Evolutionary conservation across 2,113 vertebrate species (phyloP), one percentile per base, ranked within the genome.

Genomic region (Hippocampus comes): DNA sequence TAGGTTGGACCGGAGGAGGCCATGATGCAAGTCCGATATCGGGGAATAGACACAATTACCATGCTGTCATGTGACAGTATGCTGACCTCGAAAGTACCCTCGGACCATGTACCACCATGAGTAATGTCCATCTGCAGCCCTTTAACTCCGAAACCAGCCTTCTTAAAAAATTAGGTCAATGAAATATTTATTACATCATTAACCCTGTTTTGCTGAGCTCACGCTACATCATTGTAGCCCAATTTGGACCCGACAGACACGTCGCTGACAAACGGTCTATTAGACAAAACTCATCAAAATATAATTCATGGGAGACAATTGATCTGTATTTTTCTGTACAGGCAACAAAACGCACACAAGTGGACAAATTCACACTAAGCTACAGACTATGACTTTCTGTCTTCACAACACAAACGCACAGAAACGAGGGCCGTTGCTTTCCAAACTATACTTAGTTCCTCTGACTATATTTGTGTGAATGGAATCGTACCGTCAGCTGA

Each of bases 361-460:
- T 38, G 34, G n/a, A 2, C 21, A 9, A 73, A 73, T 48, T 65
- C 69, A 49, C 21, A 70, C 20, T 55, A 1, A 8, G 70, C 88
- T 87, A 71, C 55, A 72, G 84, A 84, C 88, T 85, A 85, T 72
- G 70, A 68, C 76, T 87, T 87, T 89, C 78, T 73, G 25, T 60
- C 70, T 75, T 51, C 38, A 38, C 12, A 15, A 85, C 72, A 66
- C 73, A 82, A 73, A 23, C n/a, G 27, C 63, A 86, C 77, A 83
- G 43, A 77, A 74, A 78, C 79, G 77, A 68, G 25, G 66, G 76
- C 27, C 42, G 34, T 23, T 43, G 48, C 76, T 30, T 71, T 75
- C 64, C 60, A 4, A 63, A 73, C 73, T 82, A 76, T 74, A 73
- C 76, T 78, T 71, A 72, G 55, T 51, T 63, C 67, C 70, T 68